Evolutionary conservation across 2,888 invertebrate species (phyloP).

Genomic region (Lithodes maja): DNA sequence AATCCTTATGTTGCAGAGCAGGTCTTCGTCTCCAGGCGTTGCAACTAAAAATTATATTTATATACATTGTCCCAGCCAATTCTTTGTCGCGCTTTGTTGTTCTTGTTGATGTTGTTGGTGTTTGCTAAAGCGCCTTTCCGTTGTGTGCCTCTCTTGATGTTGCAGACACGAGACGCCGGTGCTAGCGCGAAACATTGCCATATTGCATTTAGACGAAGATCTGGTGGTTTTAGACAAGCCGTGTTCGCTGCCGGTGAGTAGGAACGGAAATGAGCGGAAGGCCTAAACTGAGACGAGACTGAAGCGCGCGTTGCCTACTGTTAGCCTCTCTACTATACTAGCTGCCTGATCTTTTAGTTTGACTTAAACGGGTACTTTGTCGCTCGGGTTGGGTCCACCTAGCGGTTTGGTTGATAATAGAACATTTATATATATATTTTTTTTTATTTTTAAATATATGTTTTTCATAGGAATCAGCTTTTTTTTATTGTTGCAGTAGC

Average conservation of each 20-base stretch:
- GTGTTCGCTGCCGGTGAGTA: conserved; percentile 97
- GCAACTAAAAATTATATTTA: not conserved
- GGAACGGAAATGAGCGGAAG: conserved; percentile 11
- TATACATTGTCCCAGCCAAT: not conserved
- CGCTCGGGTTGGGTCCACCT: not conserved
- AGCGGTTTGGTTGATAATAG: not conserved
- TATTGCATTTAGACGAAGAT: conserved; percentile 98
- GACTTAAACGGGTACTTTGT: not conserved
- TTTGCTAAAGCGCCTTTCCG: conserved; percentile 45
- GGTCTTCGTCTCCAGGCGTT: conserved; percentile 5
- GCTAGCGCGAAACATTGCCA: conserved; percentile 96
- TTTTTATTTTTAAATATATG: too few relatives aligned
- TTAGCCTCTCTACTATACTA: not conserved
- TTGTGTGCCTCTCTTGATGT: conserved; percentile 72
- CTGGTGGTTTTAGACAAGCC: conserved; percentile 99
- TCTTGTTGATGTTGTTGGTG: conserved; percentile 22
- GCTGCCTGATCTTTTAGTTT: not conserved
- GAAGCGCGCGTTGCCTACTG: not conserved
- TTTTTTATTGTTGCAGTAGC: too few relatives aligned
- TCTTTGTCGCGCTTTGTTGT: not conserved
- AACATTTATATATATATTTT: not conserved
- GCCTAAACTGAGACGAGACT: conserved; percentile 31
- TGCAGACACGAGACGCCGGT: conserved; percentile 99
- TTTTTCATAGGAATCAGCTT: too few relatives aligned
- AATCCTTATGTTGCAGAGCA: conserved; percentile 14